Evolutionary conservation across 2,113 vertebrate genomes (phyloP), one percentile per base, ranked within the genome.

Genomic region (Rafetus swinhoei): DNA sequence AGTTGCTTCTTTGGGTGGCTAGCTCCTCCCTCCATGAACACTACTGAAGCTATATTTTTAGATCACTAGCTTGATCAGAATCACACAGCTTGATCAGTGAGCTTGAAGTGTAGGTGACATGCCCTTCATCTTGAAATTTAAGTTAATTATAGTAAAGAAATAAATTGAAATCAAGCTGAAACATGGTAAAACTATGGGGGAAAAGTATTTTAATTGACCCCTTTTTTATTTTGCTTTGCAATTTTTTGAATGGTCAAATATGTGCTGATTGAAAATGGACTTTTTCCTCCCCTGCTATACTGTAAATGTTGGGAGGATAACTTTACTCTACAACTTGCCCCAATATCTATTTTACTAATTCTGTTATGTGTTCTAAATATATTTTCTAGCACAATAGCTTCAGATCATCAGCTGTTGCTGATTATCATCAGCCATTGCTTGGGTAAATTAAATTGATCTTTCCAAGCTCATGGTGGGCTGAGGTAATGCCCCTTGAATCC

Each of bases 181-280:
- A 92, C 2, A 52, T 77, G 82, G 90, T 84, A 27, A 32, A 45
- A 45, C 45, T 45, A 45, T 45, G 45, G 45, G 29, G 89, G 87
- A 90, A 95, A 90, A 95, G 0, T 7, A 80, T 84, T 95, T 89
- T 87, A 92, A 92, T 95, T 35, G 84, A 84, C 93, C 85, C 35
- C 50, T 16, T 25, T 60, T 59, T 59, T 22, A 15, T 7, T 32
- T 62, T 7, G 6, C 3, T 65, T 65, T 32, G 29, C 15, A 32
- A n/a, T 2, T n/a, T 32, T 65, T n/a, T n/a, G 62, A 65, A 14
- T 3, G n/a, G 32, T 65, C 29, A 65, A 32, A 15, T 65, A 32
- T 65, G 14, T 32, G 7, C 14, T 65, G 62, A 65, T 32, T 32
- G 14, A 15, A 65, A 29, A 65, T 65, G 14, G 32, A 13, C 6